Base-by-base conservation (phyloP, 2,888 invertebrate genomes). In the Agrochola litura region DNA sequence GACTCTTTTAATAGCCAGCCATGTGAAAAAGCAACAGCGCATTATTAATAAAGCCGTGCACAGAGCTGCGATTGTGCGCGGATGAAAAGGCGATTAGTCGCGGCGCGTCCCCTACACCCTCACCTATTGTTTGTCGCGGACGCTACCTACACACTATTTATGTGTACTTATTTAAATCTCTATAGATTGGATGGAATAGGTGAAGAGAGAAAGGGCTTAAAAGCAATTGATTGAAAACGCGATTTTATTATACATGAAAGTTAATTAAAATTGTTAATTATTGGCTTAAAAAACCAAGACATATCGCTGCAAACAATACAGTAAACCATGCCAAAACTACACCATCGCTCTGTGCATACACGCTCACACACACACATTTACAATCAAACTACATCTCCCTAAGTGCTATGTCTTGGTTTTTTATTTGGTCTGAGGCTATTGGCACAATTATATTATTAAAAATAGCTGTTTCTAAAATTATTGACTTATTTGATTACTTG, bases 11-110 rank as follows among this genome's bases (percentile, higher is more conserved):
- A 82, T 74, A 77, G 83, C 30, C 86, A 89, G 87, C 76, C 91
- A 91, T 89, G 90, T 90, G 91, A 89, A 89, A 87, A 83, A 83
- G 86, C 88, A 89, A 87, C 86, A 90, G 86, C 88, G 88, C 90
- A 91, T 91, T 89, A 93, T 93, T 93, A 94, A 95, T 93, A 95
- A 93, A 94, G 94, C 95, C 94, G 93, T 91, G 91, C 88, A 91
- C 94, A 94, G 94, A 92, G 90, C 92, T 79, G 82, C 87, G 90
- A 89, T 88, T 88, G 90, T 89, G 90, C 85, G 84, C 85, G 81
- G 81, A 86, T 87, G 89, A 84, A 87, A 88, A 87, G 87, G 88
- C 89, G 89, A 90, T 89, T 90, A 89, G 87, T 87, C 83, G 82
- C 90, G 89, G 84, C 85, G 80, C 84, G 77, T 82, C 77, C 86